A percentile compares a stretch with the other conserved stretches of the same genome.
These are phyloP conservation scores for Chrysolina americana DNA, from an alignment of 2,888 invertebrate genomes.

Conservation along the genomic window DNA sequence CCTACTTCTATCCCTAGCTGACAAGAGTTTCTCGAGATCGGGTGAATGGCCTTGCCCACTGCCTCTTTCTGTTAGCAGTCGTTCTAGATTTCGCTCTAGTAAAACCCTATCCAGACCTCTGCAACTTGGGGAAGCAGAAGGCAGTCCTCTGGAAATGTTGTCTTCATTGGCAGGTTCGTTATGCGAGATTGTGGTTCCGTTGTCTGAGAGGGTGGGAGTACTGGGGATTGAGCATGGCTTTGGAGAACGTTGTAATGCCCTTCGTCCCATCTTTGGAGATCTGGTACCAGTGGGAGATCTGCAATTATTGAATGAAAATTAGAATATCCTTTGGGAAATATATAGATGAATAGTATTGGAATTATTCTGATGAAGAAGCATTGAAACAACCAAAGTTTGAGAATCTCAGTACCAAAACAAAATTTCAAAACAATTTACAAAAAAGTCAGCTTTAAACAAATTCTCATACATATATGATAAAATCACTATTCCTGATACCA, in stretches of 20 bases:
- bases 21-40: conserved; percentile 71
- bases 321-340: no score
- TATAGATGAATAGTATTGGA: no score
- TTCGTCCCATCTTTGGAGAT: conserved; percentile 73
- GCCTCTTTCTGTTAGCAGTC: conserved; percentile 72
- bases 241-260: conserved; percentile 71
- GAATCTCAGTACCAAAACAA: no score
- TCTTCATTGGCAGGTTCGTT: conserved; percentile 44
- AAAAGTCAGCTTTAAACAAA: neutral
- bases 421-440: no score
- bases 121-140: conserved; percentile 59
- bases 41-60: conserved; percentile 62
- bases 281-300: conserved; percentile 71
- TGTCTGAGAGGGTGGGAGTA: conserved; percentile 65
- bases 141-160: conserved; percentile 54
- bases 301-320: conserved; percentile 62
- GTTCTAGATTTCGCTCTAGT: conserved; percentile 79
- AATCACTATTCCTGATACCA: neutral
- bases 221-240: conserved; percentile 69
- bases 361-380: no score
- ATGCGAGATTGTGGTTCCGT: conserved; percentile 50
- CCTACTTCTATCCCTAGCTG: conserved; percentile 73
- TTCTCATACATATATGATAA: neutral
- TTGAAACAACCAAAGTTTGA: no score
- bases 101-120: conserved; percentile 78